Evolutionary conservation across 2,888 invertebrate genomes (phyloP).

Genomic region (Meganola albula): DNA sequence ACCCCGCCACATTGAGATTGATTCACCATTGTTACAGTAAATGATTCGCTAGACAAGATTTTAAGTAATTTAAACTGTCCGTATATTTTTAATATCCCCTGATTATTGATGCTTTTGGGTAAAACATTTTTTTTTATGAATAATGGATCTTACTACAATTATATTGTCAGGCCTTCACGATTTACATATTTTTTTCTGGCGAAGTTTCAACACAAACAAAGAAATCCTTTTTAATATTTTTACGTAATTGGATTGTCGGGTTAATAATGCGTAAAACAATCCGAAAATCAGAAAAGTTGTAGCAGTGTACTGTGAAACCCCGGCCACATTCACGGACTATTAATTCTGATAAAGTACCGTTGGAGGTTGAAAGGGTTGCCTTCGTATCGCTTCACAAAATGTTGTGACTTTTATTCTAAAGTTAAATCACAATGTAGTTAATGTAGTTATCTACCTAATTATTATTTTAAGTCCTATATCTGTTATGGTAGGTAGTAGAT

Average conservation of each 20-base stretch:
- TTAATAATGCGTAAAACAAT: constrained; percentile 77
- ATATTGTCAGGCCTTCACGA: constrained; percentile 18
- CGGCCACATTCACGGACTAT: constrained; percentile 64
- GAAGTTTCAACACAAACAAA: constrained; percentile 23
- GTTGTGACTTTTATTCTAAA: constrained; percentile 55
- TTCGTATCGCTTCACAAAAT: constrained; percentile 54
- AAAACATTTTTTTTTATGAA: constrained; percentile 15
- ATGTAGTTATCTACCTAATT: constrained; percentile 13
- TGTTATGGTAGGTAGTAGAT: too few relatives aligned
- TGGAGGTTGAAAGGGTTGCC: constrained; percentile 62
- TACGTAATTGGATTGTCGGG: constrained; percentile 71
- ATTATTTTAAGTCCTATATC: background rate
- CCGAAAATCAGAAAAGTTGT: constrained; percentile 65
- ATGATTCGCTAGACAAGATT: constrained; percentile 41
- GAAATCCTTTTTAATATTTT: constrained; percentile 52
- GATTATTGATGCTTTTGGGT: constrained; percentile 4
- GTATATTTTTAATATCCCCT: constrained; percentile 28
- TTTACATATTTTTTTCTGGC: constrained; percentile 22
- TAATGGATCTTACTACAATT: constrained; percentile 21
- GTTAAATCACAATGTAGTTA: constrained; percentile 17
- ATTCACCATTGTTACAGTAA: constrained; percentile 57
- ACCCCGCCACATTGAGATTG: constrained; percentile 47
- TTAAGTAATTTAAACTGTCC: constrained; percentile 30
- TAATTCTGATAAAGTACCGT: constrained; percentile 70
- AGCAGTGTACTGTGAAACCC: constrained; percentile 43